These are phyloP conservation scores for Eulemur rufifrons DNA, from an alignment of 2,113 vertebrate genomes.

Conservation along the genomic window DNA sequence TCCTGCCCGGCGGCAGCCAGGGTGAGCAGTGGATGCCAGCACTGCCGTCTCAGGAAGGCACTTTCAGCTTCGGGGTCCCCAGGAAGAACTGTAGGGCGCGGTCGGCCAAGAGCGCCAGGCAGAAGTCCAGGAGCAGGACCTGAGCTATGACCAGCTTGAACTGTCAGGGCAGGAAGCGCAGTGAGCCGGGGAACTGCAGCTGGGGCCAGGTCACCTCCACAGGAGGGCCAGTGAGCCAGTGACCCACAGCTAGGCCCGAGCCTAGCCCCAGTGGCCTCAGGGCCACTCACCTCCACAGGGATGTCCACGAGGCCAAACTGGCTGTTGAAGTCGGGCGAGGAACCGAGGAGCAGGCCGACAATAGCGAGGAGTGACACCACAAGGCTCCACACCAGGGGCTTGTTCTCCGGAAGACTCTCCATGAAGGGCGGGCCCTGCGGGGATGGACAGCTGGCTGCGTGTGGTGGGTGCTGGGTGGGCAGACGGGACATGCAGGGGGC, in stretches of 20 bases:
- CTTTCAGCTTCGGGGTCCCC: conserved; percentile 92
- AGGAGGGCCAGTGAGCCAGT: neutral
- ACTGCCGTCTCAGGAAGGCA: conserved; percentile 91
- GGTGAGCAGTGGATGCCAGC: neutral
- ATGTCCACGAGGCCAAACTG: conserved; percentile 97
- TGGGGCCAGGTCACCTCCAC: neutral
- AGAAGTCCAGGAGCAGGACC: conserved; percentile 93
- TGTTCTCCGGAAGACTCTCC: conserved; percentile 96
- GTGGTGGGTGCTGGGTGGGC: neutral
- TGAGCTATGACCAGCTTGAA: conserved; percentile 95
- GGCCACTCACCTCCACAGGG: conserved; percentile 90
- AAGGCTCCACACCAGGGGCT: conserved; percentile 95
- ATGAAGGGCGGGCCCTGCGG: conserved; percentile 95
- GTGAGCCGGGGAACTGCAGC: neutral
- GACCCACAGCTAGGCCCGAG: accelerated
- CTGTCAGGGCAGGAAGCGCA: conserved; percentile 76
- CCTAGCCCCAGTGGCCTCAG: accelerated
- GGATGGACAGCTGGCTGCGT: neutral
- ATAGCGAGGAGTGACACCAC: conserved; percentile 91
- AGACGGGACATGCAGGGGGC: accelerated
- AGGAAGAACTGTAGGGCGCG: conserved; percentile 93
- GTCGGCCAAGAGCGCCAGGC: conserved; percentile 90
- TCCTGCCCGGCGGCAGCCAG: neutral
- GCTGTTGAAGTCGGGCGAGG: conserved; percentile 94
- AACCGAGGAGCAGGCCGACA: conserved; percentile 91